Conservation (phyloP, 2,797 vertebrate species). For the Amblyraja radiata region DNA sequence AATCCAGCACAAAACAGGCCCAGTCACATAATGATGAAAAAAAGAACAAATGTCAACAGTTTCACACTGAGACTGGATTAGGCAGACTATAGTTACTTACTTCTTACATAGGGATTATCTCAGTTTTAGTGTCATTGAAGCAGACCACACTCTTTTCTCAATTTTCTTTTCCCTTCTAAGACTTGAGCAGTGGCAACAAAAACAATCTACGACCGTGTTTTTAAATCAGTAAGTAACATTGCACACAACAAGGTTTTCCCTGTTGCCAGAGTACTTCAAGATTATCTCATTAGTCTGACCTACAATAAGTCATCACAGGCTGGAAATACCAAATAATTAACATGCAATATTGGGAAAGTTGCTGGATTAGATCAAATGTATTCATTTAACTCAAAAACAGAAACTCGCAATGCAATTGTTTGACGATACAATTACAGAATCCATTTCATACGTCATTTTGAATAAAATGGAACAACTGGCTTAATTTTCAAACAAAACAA, state of each 20-base stretch:
- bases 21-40: constrained; percentile 98
- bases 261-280: constrained; percentile 1
- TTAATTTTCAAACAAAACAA: neutral
- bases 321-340: neutral
- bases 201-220: neutral
- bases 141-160: constrained; percentile 58
- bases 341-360: constrained; percentile 12
- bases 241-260: neutral
- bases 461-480: neutral
- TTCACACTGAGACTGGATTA: constrained; percentile 99
- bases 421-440: neutral
- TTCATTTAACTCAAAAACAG: constrained; percentile 26
- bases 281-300: constrained; percentile 14
- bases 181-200: neutral
- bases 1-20: constrained; percentile 99
- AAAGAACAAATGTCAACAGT: constrained; percentile 99
- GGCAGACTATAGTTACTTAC: constrained; percentile 75
- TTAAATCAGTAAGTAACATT: constrained; percentile 1
- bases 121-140: constrained; percentile 67
- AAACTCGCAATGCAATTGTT: neutral
- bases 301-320: neutral
- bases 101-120: constrained; percentile 76
- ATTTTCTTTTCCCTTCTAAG: constrained; percentile 16
- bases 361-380: neutral
- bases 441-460: neutral